phyloP scores from a whole-genome alignment of 2,888 invertebrate species.

The Xylota segnis region DNA sequence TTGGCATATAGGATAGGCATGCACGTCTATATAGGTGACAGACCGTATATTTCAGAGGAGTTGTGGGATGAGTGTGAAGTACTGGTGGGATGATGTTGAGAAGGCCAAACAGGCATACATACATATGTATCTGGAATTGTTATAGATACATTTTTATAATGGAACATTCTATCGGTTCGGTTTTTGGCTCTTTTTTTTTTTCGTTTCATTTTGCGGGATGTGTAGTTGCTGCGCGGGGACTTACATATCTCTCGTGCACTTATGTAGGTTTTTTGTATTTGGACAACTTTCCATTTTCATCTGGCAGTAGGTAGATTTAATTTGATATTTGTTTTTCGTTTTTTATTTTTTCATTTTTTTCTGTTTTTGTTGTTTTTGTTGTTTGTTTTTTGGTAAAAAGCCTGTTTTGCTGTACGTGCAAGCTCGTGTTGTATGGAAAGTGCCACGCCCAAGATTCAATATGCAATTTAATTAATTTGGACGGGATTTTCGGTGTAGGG shows the following conservation, averaged over 20 bases:
- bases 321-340: constrained; percentile 58
- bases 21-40: constrained; percentile 19
- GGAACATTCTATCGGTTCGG: constrained; percentile 45
- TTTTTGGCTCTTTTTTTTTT: constrained; percentile 21
- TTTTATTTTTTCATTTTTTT: too few relatives aligned
- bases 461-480: constrained; percentile 62
- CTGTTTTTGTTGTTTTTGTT: too few relatives aligned
- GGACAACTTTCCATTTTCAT: constrained; percentile 77
- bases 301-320: constrained; percentile 74
- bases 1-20: constrained; percentile 30
- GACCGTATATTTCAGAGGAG: not conserved
- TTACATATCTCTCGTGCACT: constrained; percentile 56
- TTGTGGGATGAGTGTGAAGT: constrained; percentile 30
- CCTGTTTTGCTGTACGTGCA: not conserved
- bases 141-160: constrained; percentile 60
- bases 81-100: constrained; percentile 42
- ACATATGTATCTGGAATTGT: constrained; percentile 7
- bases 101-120: constrained; percentile 9
- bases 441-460: constrained; percentile 70
- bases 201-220: constrained; percentile 47
- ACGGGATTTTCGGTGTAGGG: constrained; percentile 37
- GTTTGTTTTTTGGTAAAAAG: not conserved
- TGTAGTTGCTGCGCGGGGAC: constrained; percentile 25
- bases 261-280: constrained; percentile 76
- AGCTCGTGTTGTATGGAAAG: constrained; percentile 27